Conservation (phyloP, 2,113 vertebrate species). For the Hippocampus barbouri region DNA sequence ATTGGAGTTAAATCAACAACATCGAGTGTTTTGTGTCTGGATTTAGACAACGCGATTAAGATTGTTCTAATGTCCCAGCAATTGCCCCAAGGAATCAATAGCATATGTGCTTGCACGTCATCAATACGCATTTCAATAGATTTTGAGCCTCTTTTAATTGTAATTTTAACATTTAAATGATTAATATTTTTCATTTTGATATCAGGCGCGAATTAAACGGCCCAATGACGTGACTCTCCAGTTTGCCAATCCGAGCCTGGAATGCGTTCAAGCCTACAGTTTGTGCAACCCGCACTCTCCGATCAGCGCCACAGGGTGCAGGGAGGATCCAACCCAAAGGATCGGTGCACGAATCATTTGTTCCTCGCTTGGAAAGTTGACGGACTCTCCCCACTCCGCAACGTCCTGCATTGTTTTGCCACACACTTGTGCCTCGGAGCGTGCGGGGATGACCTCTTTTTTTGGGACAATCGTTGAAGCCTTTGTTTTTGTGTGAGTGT, state of each 20-base stretch:
- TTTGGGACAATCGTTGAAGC: neutral
- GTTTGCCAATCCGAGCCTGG: constrained; percentile 44
- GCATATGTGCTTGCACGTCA: neutral
- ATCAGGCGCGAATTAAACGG: constrained; percentile 16
- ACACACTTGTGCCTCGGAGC: neutral
- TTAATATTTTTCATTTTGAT: neutral
- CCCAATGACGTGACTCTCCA: constrained; percentile 51
- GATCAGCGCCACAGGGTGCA: constrained; percentile 11
- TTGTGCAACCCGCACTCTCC: constrained; percentile 35
- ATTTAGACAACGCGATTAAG: neutral
- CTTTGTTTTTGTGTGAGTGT: neutral
- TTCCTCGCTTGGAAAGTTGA: constrained; percentile 42
- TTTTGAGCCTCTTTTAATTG: neutral
- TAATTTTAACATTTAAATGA: neutral
- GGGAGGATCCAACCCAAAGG: constrained; percentile 6
- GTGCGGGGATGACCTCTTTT: neutral
- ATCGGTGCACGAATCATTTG: neutral
- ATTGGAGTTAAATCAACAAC: neutral
- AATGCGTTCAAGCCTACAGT: constrained; percentile 9
- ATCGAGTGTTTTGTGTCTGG: neutral
- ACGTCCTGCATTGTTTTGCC: neutral
- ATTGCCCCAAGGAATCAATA: neutral
- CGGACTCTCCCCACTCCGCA: constrained; percentile 4
- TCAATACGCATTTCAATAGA: neutral
- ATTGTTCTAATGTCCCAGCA: neutral